These are phyloP conservation scores for Calycopis cecrops DNA, from an alignment of 1,140 invertebrate genomes.

Conservation along the genomic window DNA sequence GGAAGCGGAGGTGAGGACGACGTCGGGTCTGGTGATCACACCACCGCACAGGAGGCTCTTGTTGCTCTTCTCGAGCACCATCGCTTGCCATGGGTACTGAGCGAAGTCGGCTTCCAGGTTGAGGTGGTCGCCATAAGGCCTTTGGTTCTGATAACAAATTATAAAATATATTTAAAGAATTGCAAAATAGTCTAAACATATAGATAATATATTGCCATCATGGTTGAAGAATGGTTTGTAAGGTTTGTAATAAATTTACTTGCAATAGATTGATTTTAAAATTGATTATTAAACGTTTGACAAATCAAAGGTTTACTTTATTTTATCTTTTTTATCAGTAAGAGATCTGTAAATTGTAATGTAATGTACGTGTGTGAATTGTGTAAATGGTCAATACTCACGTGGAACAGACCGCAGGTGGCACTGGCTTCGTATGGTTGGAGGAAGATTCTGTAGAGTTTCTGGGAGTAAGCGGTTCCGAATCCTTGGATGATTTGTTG, in stretches of 20 bases:
- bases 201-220: no score
- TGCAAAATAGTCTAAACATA: no score
- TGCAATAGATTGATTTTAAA: no score
- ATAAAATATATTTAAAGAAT: no score
- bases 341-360: no score
- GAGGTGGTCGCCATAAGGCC: slow-evolving; percentile 65
- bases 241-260: no score
- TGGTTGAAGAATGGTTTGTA: no score
- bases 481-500: slow-evolving; percentile 20
- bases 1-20: slow-evolving; percentile 85
- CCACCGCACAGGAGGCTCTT: slow-evolving; percentile 84
- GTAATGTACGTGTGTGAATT: no score
- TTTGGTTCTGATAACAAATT: slow-evolving; percentile 42
- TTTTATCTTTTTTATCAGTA: no score
- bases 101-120: slow-evolving; percentile 81
- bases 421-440: slow-evolving; percentile 42
- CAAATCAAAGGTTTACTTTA: no score
- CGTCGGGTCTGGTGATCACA: slow-evolving; percentile 82
- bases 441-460: slow-evolving; percentile 45
- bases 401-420: slow-evolving; percentile 52
- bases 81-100: slow-evolving; percentile 90
- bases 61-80: slow-evolving; percentile 80
- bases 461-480: slow-evolving; percentile 12
- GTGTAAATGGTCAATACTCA: no score
- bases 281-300: no score